Evolutionary conservation across 2,888 invertebrate genomes (phyloP).

Genomic region (Pristionchus exspectatus): DNA sequence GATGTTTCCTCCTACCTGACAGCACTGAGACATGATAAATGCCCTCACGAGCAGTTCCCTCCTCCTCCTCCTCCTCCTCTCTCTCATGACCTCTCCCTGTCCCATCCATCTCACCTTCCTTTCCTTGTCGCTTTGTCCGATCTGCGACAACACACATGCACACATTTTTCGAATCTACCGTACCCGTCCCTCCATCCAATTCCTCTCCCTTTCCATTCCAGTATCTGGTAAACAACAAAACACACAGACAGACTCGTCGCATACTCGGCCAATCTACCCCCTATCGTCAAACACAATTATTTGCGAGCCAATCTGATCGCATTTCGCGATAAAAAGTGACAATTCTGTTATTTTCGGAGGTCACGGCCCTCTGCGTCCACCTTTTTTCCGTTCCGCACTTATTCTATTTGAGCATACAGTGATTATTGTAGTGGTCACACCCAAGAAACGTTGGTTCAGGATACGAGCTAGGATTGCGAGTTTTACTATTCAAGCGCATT

Average conservation of each 20-base stretch:
- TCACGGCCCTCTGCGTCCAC: neutral
- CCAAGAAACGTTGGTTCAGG: neutral
- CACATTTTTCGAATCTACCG: constrained; percentile 46
- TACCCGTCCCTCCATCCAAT: neutral
- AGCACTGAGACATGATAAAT: constrained; percentile 42
- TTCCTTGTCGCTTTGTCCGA: constrained; percentile 41
- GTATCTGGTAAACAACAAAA: constrained; percentile 41
- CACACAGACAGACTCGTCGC: neutral
- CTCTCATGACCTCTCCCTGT: constrained; percentile 36
- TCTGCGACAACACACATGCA: neutral
- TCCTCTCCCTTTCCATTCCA: constrained; percentile 12
- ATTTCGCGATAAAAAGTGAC: neutral
- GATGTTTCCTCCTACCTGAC: constrained; percentile 2
- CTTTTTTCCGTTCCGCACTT: neutral
- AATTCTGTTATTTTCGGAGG: neutral
- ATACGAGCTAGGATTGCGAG: neutral
- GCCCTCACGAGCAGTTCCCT: constrained; percentile 16
- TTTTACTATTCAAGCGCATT: constrained; percentile 7
- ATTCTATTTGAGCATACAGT: too few species aligned
- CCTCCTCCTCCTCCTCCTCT: neutral
- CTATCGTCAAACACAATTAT: constrained; percentile 25
- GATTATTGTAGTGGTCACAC: too few species aligned
- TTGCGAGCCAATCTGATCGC: constrained; percentile 8
- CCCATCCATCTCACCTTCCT: constrained; percentile 28
- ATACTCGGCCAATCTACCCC: neutral